These are phyloP conservation scores for Crypturellus undulatus DNA, from an alignment of 2,113 vertebrate species.

Conservation along the genomic window DNA sequence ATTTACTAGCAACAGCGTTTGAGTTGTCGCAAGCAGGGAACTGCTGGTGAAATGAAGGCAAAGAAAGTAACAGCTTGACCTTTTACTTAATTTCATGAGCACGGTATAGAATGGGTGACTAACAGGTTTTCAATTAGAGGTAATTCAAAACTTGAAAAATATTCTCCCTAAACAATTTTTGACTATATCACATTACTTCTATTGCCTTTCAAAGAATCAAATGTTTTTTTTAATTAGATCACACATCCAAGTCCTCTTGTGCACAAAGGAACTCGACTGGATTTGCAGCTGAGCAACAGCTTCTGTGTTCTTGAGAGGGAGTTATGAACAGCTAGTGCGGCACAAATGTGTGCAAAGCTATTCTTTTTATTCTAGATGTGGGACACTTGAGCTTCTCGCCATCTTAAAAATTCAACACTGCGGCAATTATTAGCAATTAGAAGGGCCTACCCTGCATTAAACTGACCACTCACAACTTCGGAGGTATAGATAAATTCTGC, in stretches of 20 bases:
- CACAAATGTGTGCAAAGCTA: not conserved
- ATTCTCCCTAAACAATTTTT: not conserved
- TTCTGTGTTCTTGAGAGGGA: not conserved
- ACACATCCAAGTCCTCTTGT: not conserved
- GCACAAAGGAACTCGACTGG: accelerated
- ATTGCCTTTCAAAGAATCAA: not conserved
- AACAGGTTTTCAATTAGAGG: not conserved
- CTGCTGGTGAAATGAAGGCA: not conserved
- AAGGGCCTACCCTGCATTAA: accelerated
- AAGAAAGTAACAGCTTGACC: not conserved
- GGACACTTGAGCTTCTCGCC: not conserved
- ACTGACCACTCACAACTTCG: not conserved
- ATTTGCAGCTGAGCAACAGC: not conserved
- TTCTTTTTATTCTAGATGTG: not conserved
- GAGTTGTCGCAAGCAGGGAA: not conserved
- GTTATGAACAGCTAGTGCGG: not conserved
- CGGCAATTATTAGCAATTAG: not conserved
- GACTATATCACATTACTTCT: not conserved
- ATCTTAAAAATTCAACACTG: not conserved
- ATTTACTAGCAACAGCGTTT: not conserved
- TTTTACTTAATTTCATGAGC: not conserved
- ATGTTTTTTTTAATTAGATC: not conserved
- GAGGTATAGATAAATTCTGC: not conserved
- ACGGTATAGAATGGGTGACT: not conserved
- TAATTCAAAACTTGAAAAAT: not conserved